phyloP scores from a whole-genome alignment of 1,140 invertebrate species.

The Eubasilissa regina region DNA sequence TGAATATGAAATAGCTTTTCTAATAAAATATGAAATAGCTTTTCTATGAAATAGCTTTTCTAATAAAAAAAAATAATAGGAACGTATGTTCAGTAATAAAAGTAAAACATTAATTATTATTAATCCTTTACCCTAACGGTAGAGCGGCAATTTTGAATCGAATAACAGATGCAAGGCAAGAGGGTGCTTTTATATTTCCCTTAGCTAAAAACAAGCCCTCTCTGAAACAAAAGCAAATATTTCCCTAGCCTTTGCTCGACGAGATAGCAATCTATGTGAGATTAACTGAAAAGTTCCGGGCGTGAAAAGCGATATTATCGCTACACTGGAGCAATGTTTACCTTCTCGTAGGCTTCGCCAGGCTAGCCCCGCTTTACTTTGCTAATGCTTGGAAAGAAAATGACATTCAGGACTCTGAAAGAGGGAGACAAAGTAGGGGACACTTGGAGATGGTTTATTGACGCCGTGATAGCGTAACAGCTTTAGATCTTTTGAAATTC shows the following conservation, averaged over 20 bases:
- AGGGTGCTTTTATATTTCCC: slow-evolving; percentile 46
- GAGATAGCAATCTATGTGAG: slow-evolving; percentile 51
- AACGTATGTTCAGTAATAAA: slow-evolving; percentile 9
- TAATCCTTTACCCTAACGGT: slow-evolving; percentile 6
- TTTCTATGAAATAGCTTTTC: too few species aligned
- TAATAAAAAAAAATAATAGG: too few species aligned
- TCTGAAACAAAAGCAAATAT: slow-evolving; percentile 54
- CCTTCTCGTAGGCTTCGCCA: slow-evolving; percentile 42
- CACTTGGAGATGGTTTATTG: slow-evolving; percentile 32
- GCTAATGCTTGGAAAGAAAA: slow-evolving; percentile 43
- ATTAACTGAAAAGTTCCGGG: slow-evolving; percentile 45
- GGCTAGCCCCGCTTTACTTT: slow-evolving; percentile 43
- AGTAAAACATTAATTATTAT: slow-evolving; percentile 26
- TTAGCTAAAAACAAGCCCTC: slow-evolving; percentile 44
- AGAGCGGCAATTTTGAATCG: slow-evolving; percentile 37
- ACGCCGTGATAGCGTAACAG: slow-evolving; percentile 29
- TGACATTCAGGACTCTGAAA: slow-evolving; percentile 1
- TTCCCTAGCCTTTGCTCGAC: slow-evolving; percentile 45
- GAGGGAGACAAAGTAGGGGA: slow-evolving; percentile 21
- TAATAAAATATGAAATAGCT: too few species aligned
- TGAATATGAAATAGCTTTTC: too few species aligned
- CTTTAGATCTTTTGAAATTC: slow-evolving; percentile 32
- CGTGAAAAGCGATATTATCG: slow-evolving; percentile 51
- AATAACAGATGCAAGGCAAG: slow-evolving; percentile 35
- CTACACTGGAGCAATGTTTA: slow-evolving; percentile 36